Evolutionary conservation across 2,888 invertebrate genomes (phyloP), one percentile per base, ranked within the genome.

Genomic region (Papilio gigon): DNA sequence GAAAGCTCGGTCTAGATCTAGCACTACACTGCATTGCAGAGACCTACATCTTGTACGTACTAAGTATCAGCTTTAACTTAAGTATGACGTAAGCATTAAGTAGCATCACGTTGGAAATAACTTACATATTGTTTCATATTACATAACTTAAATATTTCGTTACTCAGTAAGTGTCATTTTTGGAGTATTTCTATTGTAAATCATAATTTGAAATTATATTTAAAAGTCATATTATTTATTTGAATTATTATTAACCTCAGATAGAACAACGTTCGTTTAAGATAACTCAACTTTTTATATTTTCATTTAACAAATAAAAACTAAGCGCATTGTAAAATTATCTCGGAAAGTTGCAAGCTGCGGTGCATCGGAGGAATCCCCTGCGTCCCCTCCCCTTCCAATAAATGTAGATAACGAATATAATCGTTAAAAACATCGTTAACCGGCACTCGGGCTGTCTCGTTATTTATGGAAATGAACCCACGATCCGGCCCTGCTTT

Each of bases 391-490:
- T 14, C 14, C 53, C 50, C 30, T 35, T 44, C 68, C 63, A 37
- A 68, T 68, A 68, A 68, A 68, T 25, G 68, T 68, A 63, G 68
- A 58, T 67, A 70, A 68, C 50, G 68, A 65, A 68, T 58, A 68
- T 67, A 70, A 73, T 65, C 70, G 67, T 67, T 68, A 66, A 69
- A 73, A 70, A 68, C 72, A 71, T 78, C 79, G 80, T 78, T 77
- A 77, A 74, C 73, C 70, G 40, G 65, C 71, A 69, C 74, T 76
- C 67, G 65, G 71, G 68, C 30, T 70, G 65, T 74, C 80, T 82
- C 78, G 77, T 80, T 83, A 82, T 80, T 79, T 78, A 79, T 78
- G 77, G 72, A 78, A 83, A 78, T 77, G 73, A 77, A 79, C 78
- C 75, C 63, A 76, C 78, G 75, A 75, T 75, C 72, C 71, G 71